These are phyloP conservation scores for Dendrolimus houi DNA, from an alignment of 2,888 invertebrate species.

Conservation along the genomic window DNA sequence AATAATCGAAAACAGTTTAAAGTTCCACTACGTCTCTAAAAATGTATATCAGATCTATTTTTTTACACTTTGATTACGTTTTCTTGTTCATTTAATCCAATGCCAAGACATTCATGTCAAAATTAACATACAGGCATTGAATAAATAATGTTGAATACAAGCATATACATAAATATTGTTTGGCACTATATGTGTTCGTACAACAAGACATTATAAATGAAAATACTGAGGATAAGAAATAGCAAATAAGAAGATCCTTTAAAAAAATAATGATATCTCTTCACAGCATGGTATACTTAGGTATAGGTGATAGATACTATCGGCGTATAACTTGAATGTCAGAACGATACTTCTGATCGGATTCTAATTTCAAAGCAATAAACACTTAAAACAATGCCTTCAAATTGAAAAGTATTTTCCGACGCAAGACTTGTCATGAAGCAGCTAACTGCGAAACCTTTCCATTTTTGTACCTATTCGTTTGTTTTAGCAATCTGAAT, in stretches of 20 bases:
- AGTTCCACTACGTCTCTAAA: slow-evolving; percentile 25
- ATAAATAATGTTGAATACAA: slow-evolving; percentile 27
- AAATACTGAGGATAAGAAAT: slow-evolving; percentile 40
- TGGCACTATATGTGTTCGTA: slow-evolving; percentile 52
- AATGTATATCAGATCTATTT: slow-evolving; percentile 22
- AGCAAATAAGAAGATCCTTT: slow-evolving; percentile 38
- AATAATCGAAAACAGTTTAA: slow-evolving; percentile 20
- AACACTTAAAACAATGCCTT: too few relatives aligned
- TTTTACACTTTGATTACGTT: slow-evolving; percentile 4
- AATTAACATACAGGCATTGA: slow-evolving; percentile 22
- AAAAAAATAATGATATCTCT: slow-evolving; percentile 49
- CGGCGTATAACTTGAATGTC: too few relatives aligned
- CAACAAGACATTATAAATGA: slow-evolving; percentile 18
- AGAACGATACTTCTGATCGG: too few relatives aligned
- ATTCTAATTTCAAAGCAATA: too few relatives aligned
- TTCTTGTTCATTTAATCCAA: slow-evolving; percentile 5
- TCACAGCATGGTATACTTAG: slow-evolving; percentile 43
- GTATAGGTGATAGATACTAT: slow-evolving; percentile 20
- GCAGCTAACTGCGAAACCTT: too few relatives aligned
- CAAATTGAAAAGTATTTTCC: too few relatives aligned
- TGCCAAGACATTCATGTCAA: slow-evolving; percentile 14
- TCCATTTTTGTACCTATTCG: too few relatives aligned
- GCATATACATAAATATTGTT: slow-evolving; percentile 46
- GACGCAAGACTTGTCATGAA: too few relatives aligned
- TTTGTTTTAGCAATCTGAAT: too few relatives aligned